Conservation (phyloP, 2,888 invertebrate species). For the Strigamia maritima region DNA sequence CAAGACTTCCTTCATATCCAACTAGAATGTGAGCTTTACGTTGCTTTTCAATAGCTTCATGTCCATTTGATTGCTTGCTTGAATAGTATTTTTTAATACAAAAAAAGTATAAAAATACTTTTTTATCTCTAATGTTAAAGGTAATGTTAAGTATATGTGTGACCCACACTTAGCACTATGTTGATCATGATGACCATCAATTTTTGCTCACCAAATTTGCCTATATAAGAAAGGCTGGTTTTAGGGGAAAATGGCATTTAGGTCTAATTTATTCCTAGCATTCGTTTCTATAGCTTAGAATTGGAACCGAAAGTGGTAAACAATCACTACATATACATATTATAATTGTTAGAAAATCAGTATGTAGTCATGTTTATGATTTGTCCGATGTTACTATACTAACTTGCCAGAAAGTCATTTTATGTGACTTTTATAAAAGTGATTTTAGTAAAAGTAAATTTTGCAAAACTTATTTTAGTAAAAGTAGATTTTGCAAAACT, state of each 20-base stretch:
- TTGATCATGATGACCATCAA: background rate
- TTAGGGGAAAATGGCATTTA: background rate
- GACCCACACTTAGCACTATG: background rate
- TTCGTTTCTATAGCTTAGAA: too few species aligned
- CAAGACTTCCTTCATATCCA: constrained; percentile 21
- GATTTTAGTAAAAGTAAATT: too few species aligned
- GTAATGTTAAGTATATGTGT: background rate
- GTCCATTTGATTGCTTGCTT: background rate
- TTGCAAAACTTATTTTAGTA: too few species aligned
- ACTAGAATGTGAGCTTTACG: background rate
- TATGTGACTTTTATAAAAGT: too few species aligned
- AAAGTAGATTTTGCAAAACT: too few species aligned
- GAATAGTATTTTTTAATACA: background rate
- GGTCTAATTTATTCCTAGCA: background rate
- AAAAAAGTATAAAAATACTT: too few species aligned
- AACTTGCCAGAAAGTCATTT: too few species aligned
- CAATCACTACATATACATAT: too few species aligned
- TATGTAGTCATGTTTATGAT: too few species aligned
- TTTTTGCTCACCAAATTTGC: background rate
- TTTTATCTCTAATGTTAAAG: background rate
- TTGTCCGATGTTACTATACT: too few species aligned
- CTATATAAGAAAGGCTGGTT: background rate
- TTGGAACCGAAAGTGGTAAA: too few species aligned
- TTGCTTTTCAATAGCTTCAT: background rate
- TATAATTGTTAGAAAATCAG: too few species aligned